Percentiles rank a stretch among this genome's conserved stretches.
These are phyloP conservation scores for Penaeus indicus DNA, from an alignment of 1,140 invertebrate genomes.

Conservation along the genomic window DNA sequence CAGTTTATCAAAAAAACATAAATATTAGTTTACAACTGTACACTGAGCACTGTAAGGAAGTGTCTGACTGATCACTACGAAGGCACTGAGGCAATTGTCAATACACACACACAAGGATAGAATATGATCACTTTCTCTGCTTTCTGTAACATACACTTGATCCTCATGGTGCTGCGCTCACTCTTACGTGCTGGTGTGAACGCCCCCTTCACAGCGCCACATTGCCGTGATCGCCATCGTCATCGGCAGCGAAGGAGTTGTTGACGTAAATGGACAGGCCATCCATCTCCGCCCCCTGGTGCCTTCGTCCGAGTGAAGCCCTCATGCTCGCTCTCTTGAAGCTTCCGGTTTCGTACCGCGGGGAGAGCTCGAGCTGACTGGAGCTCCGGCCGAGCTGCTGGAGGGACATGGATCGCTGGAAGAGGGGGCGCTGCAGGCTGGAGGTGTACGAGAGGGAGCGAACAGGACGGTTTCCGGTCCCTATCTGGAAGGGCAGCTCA, in stretches of 20 bases:
- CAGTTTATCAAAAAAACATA: too few relatives aligned
- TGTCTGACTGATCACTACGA: too few relatives aligned
- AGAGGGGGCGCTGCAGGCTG: neutral
- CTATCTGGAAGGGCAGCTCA: neutral
- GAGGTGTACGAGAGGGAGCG: neutral
- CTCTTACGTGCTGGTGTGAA: too few relatives aligned
- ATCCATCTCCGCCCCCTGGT: neutral
- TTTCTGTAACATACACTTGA: too few relatives aligned
- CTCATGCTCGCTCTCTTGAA: slow-evolving; percentile 39
- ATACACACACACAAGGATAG: too few relatives aligned
- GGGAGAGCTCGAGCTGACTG: neutral
- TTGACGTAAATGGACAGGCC: slow-evolving; percentile 50
- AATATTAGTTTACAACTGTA: too few relatives aligned
- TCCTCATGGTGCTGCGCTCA: too few relatives aligned
- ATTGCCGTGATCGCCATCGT: neutral
- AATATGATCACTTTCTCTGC: too few relatives aligned
- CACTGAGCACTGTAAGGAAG: too few relatives aligned
- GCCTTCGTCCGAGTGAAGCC: slow-evolving; percentile 30
- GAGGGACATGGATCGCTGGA: slow-evolving; percentile 39
- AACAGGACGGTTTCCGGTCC: neutral
- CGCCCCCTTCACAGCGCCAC: too few relatives aligned
- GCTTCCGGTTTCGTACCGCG: neutral
- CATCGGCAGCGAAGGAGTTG: slow-evolving; percentile 41
- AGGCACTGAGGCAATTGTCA: too few relatives aligned
- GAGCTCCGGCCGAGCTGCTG: slow-evolving; percentile 3